phyloP scores from a whole-genome alignment of 2,113 vertebrate species.

The Spheniscus mendiculus region DNA sequence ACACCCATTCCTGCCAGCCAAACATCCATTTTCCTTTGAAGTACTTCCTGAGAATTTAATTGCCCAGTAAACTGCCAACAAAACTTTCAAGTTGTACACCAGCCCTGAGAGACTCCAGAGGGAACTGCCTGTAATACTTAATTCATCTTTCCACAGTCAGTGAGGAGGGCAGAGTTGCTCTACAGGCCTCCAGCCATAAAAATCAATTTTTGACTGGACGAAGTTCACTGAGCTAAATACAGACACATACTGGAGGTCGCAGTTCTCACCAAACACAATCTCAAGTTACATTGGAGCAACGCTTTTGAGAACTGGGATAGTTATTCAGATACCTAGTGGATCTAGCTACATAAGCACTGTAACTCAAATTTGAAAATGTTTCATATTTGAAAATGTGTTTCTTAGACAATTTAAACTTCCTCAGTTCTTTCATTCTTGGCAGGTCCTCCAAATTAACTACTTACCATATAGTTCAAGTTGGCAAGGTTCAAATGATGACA shows the following conservation, averaged over 20 bases:
- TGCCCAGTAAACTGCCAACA: conserved; percentile 17
- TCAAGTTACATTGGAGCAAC: background rate
- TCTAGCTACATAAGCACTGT: background rate
- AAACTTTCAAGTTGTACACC: background rate
- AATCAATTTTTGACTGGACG: background rate
- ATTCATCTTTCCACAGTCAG: background rate
- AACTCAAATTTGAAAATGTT: background rate
- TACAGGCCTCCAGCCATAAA: background rate
- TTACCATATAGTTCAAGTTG: background rate
- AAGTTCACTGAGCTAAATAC: background rate
- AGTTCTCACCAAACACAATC: background rate
- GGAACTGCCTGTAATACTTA: background rate
- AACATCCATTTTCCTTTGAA: conserved; percentile 14
- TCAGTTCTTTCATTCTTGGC: background rate
- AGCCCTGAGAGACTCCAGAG: background rate
- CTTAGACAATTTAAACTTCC: background rate
- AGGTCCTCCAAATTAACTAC: background rate
- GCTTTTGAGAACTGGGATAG: background rate
- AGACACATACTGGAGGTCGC: background rate
- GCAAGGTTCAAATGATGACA: background rate
- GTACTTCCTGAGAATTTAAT: conserved; percentile 30
- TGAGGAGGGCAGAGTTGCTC: background rate
- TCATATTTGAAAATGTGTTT: background rate
- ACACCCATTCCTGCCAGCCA: conserved; percentile 8
- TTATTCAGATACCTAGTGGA: background rate